Conservation (phyloP, 2,888 invertebrate genomes). For the Napeogenes sylphis region DNA sequence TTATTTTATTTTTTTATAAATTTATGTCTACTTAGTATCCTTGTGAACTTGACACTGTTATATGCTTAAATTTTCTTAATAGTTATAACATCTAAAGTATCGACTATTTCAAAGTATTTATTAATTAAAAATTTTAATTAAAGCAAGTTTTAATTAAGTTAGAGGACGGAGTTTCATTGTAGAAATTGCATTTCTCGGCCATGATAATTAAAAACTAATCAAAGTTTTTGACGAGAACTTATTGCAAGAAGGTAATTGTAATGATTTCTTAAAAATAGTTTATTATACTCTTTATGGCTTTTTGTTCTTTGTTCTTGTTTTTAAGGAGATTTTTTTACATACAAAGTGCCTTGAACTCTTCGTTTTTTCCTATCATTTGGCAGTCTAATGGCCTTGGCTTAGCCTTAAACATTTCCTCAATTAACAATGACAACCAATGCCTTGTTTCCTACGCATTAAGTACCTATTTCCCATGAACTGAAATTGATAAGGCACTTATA, state of each 20-base stretch:
- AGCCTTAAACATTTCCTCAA: slow-evolving; percentile 63
- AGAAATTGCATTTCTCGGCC: too few species aligned
- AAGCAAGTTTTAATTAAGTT: too few species aligned
- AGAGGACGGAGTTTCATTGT: too few species aligned
- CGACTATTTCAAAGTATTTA: too few species aligned
- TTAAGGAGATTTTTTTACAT: slow-evolving; percentile 56
- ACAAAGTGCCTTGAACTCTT: slow-evolving; percentile 57
- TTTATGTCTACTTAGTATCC: too few species aligned
- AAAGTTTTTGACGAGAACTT: background rate
- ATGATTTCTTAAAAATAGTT: background rate
- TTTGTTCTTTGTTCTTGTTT: slow-evolving; percentile 57
- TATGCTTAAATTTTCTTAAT: too few species aligned
- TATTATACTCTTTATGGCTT: slow-evolving; percentile 21
- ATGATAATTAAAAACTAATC: background rate
- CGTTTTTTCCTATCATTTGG: slow-evolving; percentile 61
- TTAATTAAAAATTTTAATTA: too few species aligned
- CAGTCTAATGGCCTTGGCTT: slow-evolving; percentile 57
- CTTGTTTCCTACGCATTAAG: slow-evolving; percentile 21
- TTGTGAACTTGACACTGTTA: too few species aligned
- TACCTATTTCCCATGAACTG: slow-evolving; percentile 23
- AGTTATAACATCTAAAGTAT: too few species aligned
- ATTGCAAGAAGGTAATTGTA: background rate
- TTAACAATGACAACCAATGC: slow-evolving; percentile 43
- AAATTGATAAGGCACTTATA: slow-evolving; percentile 12
- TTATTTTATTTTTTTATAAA: too few species aligned